A percentile compares a stretch with the other conserved stretches of the same genome.
Evolutionary conservation across 2,113 vertebrate species (phyloP).

Genomic region (Peucedramus taeniatus): DNA sequence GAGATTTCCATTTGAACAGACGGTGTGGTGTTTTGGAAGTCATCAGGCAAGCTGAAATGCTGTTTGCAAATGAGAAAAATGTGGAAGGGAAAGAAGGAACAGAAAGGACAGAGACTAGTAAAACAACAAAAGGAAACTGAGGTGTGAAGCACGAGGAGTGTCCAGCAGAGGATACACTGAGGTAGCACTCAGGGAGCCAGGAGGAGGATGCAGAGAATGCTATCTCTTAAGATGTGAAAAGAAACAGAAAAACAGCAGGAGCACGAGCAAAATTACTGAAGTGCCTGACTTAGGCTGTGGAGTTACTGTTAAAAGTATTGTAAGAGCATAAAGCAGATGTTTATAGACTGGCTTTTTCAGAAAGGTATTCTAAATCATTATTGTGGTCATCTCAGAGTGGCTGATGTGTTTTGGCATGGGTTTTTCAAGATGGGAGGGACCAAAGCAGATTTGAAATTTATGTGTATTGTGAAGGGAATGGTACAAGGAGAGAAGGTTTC

Average conservation of each 20-base stretch:
- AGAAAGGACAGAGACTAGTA: background rate
- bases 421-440: background rate
- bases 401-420: background rate
- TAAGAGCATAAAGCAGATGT: background rate
- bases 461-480: background rate
- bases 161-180: background rate
- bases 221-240: background rate
- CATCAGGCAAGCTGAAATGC: background rate
- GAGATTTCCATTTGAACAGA: background rate
- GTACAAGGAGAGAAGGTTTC: background rate
- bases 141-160: background rate
- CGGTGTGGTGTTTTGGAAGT: background rate
- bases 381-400: background rate
- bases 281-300: background rate
- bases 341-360: background rate
- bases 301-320: background rate
- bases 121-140: background rate
- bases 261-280: background rate
- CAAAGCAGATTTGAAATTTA: background rate
- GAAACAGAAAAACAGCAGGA: background rate
- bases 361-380: background rate
- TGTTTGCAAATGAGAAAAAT: background rate
- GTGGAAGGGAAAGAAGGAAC: background rate
- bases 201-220: background rate
- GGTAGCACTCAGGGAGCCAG: background rate